A percentile compares a stretch with the other conserved stretches of the same genome.
phyloP scores from a whole-genome alignment of 2,888 invertebrate genomes.

The Horisme vitalbata region DNA sequence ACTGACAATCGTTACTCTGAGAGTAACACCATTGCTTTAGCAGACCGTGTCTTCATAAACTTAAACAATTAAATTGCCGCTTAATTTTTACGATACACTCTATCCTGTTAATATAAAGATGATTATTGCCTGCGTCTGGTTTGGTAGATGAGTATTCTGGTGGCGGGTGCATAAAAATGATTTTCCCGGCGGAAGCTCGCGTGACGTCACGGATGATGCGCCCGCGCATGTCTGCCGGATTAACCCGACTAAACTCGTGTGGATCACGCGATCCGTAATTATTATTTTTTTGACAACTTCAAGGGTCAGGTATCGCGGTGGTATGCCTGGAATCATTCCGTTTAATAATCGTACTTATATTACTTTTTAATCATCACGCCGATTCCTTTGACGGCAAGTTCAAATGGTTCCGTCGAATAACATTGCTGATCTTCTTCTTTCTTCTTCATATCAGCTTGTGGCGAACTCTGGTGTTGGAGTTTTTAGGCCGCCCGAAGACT shows the following conservation, averaged over 20 bases:
- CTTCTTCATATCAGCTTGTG: too few species aligned
- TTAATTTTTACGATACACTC: constrained; percentile 16
- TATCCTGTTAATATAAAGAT: constrained; percentile 28
- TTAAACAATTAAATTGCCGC: constrained; percentile 21
- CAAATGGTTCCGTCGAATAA: constrained; percentile 7
- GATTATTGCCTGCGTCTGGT: constrained; percentile 26
- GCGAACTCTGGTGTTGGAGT: too few species aligned
- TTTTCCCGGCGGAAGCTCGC: constrained; percentile 58
- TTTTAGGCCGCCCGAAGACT: too few species aligned
- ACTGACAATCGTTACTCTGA: constrained; percentile 40
- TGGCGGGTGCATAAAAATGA: constrained; percentile 44
- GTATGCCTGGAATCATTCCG: constrained; percentile 20
- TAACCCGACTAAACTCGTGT: constrained; percentile 53
- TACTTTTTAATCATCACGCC: constrained; percentile 18
- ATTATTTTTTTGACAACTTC: constrained; percentile 45
- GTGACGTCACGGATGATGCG: constrained; percentile 58
- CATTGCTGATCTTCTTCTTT: too few species aligned
- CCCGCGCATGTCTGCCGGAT: constrained; percentile 49
- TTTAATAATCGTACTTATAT: constrained; percentile 15
- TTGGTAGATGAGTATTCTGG: constrained; percentile 21
- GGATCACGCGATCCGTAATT: constrained; percentile 52
- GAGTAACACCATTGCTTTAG: constrained; percentile 52
- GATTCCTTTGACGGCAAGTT: constrained; percentile 14
- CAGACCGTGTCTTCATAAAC: constrained; percentile 56
- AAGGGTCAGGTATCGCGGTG: constrained; percentile 39